A percentile compares a stretch with the other conserved stretches of the same genome.
These are phyloP conservation scores for Aphidoletes aphidimyza DNA, from an alignment of 2,888 invertebrate genomes.

Conservation along the genomic window DNA sequence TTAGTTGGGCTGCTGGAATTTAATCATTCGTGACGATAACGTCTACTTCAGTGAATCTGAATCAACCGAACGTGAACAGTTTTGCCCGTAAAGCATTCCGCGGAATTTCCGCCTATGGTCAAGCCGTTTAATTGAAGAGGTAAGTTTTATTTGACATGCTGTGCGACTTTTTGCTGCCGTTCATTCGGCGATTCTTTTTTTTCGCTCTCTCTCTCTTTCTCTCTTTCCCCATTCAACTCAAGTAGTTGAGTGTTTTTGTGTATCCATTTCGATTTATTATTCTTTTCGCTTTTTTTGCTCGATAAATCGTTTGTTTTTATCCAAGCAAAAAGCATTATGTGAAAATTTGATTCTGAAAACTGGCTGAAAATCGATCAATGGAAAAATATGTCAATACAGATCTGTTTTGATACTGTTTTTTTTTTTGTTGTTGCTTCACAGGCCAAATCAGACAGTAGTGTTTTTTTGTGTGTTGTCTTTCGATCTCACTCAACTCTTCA, in stretches of 20 bases:
- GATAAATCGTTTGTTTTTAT: neutral
- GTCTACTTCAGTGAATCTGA: constrained; percentile 25
- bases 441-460: neutral
- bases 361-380: neutral
- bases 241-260: too few species aligned
- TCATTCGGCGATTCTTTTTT: neutral
- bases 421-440: neutral
- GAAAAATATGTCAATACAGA: constrained; percentile 16
- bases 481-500: neutral
- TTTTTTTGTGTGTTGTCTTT: neutral
- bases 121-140: constrained; percentile 50
- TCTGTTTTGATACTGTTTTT: too few species aligned
- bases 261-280: too few species aligned
- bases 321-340: constrained; percentile 9
- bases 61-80: neutral
- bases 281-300: neutral
- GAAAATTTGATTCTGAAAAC: constrained; percentile 22
- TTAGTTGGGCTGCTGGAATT: constrained; percentile 37
- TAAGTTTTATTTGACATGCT: constrained; percentile 22
- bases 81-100: constrained; percentile 23
- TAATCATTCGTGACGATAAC: constrained; percentile 50
- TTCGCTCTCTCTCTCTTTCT: neutral
- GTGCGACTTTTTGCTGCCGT: neutral
- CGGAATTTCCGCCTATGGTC: constrained; percentile 45
- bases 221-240: neutral